phyloP scores from a whole-genome alignment of 1,140 invertebrate genomes.

The Listronotus oregonensis region DNA sequence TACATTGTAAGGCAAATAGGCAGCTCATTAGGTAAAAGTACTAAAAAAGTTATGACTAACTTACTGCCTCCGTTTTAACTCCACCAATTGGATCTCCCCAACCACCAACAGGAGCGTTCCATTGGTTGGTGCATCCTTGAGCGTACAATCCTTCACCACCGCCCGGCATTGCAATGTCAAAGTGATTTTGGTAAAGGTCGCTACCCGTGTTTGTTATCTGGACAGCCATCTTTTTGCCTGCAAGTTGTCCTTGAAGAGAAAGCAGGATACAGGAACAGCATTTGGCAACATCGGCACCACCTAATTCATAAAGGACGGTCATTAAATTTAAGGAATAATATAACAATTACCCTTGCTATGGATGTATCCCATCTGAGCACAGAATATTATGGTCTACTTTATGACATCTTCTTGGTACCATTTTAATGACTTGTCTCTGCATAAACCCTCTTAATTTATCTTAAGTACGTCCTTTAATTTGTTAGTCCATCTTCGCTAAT shows the following conservation, averaged over 20 bases:
- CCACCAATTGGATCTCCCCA: slow-evolving; percentile 20
- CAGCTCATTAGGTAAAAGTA: no score
- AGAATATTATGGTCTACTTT: no score
- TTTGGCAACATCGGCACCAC: slow-evolving; percentile 14
- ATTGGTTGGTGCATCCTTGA: slow-evolving; percentile 17
- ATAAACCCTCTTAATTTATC: no score
- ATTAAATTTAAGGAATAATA: no score
- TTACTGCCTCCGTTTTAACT: neutral
- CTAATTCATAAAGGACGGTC: neutral
- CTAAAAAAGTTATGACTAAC: no score
- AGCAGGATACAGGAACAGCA: slow-evolving; percentile 20
- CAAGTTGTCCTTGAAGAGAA: slow-evolving; percentile 14
- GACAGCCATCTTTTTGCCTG: slow-evolving; percentile 20
- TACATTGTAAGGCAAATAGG: no score
- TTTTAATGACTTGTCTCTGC: no score
- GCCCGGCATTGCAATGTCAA: slow-evolving; percentile 32
- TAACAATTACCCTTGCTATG: no score
- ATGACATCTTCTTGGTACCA: no score
- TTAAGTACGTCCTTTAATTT: no score
- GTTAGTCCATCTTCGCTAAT: no score
- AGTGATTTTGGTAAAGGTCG: slow-evolving; percentile 31
- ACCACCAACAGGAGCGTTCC: slow-evolving; percentile 20
- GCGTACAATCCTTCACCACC: slow-evolving; percentile 16
- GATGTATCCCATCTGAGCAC: no score
- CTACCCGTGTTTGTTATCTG: slow-evolving; percentile 35